Conservation (phyloP, 2,888 invertebrate species). For the Brenthis ino region DNA sequence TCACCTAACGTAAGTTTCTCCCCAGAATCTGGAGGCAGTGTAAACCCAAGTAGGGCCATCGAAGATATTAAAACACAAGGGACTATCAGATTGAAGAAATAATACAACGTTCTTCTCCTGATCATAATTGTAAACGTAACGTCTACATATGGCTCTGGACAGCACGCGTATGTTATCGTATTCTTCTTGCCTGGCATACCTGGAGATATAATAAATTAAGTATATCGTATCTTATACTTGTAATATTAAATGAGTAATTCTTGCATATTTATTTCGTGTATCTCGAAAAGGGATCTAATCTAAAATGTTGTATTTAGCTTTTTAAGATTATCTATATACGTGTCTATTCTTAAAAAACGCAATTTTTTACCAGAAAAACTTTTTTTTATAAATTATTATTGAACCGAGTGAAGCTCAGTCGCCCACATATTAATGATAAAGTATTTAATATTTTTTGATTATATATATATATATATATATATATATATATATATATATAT, state of each 20-base stretch:
- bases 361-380: too few relatives aligned
- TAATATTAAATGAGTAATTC: too few relatives aligned
- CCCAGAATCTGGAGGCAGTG: constrained; percentile 98
- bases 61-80: constrained; percentile 99
- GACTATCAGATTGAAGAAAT: constrained; percentile 99
- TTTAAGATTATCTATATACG: too few relatives aligned
- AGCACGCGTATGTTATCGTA: constrained; percentile 95
- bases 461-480: too few relatives aligned
- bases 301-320: background rate
- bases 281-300: too few relatives aligned
- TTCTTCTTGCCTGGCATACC: constrained; percentile 96
- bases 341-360: too few relatives aligned
- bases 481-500: too few relatives aligned
- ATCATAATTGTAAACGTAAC: constrained; percentile 98
- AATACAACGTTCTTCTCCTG: constrained; percentile 97
- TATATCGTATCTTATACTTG: background rate
- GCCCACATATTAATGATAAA: too few relatives aligned
- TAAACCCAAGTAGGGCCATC: constrained; percentile 98
- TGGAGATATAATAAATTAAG: constrained; percentile 58
- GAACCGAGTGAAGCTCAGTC: too few relatives aligned
- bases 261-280: too few relatives aligned
- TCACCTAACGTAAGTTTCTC: constrained; percentile 97
- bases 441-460: too few relatives aligned
- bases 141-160: constrained; percentile 96
- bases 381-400: too few relatives aligned